Conservation (phyloP, 2,888 invertebrate species). For the Adela reaumurella region DNA sequence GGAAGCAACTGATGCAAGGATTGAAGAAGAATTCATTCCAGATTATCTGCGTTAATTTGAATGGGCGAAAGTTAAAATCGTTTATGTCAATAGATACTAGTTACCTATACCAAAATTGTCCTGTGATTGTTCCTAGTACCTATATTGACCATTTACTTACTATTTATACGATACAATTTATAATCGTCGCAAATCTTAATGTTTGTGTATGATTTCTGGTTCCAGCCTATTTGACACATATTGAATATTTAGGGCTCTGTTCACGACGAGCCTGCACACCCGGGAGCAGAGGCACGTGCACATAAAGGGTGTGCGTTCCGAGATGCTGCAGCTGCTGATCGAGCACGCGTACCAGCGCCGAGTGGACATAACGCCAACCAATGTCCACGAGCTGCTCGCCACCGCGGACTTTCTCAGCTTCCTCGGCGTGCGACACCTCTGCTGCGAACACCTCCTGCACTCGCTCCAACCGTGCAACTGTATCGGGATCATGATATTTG, state of each 20-base stretch:
- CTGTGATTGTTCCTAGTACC: too few species aligned
- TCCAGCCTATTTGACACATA: too few species aligned
- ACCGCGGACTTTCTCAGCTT: conserved; percentile 88
- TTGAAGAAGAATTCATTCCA: too few species aligned
- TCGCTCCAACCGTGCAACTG: conserved; percentile 75
- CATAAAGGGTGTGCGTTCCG: conserved; percentile 73
- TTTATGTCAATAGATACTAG: too few species aligned
- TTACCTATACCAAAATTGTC: too few species aligned
- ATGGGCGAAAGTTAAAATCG: too few species aligned
- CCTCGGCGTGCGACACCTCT: conserved; percentile 74
- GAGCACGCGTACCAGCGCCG: conserved; percentile 83
- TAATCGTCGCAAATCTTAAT: too few species aligned
- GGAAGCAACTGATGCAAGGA: too few species aligned
- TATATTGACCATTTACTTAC: too few species aligned
- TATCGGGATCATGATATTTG: conserved; percentile 81
- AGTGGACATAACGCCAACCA: conserved; percentile 69
- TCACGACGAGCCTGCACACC: conserved; percentile 76
- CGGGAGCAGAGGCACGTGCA: conserved; percentile 65
- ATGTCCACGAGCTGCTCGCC: conserved; percentile 77
- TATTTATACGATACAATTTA: too few species aligned
- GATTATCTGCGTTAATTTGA: too few species aligned
- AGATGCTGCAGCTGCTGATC: conserved; percentile 73
- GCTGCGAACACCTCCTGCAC: conserved; percentile 70
- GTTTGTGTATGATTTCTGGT: too few species aligned
- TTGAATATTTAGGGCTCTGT: conserved; percentile 61